Conservation (phyloP, 2,797 vertebrate species). For the Crypturellus tataupa region DNA sequence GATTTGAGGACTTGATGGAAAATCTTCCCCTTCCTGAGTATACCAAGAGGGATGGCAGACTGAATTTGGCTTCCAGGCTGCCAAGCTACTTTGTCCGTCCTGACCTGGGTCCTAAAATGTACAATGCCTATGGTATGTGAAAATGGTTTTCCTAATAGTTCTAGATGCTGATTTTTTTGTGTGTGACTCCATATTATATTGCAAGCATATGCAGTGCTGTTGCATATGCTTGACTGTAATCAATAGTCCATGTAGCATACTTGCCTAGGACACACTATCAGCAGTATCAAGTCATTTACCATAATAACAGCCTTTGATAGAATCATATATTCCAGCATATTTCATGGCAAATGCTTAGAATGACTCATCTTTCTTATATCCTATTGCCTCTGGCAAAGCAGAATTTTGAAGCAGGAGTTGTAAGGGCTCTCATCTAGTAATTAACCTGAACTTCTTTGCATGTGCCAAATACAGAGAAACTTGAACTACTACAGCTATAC, state of each 20-base stretch:
- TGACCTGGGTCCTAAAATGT: slow-evolving; percentile 99
- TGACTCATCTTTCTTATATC: background rate
- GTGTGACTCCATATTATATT: background rate
- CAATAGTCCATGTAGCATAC: background rate
- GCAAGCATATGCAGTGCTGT: background rate
- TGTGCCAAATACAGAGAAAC: rapidly evolving
- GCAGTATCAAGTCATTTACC: background rate
- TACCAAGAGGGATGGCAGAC: slow-evolving; percentile 96
- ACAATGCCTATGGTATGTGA: slow-evolving; percentile 96
- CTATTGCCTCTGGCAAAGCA: background rate
- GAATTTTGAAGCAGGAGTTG: background rate
- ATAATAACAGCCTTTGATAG: background rate
- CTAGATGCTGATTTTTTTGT: background rate
- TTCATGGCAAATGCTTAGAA: background rate
- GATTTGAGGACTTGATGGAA: slow-evolving; percentile 97
- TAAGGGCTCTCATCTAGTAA: background rate
- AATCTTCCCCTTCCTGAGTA: slow-evolving; percentile 98
- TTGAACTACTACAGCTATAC: background rate
- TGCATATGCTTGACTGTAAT: background rate
- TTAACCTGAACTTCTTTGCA: background rate
- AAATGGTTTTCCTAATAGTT: background rate
- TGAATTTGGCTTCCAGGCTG: slow-evolving; percentile 96
- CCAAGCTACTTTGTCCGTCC: slow-evolving; percentile 99
- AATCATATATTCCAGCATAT: background rate
- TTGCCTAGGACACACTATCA: background rate